Evolutionary conservation across 92 coral and sea anemone genomes (phyloP), one percentile per base, ranked within the genome.

Genomic region (Paramuricea clavata): DNA sequence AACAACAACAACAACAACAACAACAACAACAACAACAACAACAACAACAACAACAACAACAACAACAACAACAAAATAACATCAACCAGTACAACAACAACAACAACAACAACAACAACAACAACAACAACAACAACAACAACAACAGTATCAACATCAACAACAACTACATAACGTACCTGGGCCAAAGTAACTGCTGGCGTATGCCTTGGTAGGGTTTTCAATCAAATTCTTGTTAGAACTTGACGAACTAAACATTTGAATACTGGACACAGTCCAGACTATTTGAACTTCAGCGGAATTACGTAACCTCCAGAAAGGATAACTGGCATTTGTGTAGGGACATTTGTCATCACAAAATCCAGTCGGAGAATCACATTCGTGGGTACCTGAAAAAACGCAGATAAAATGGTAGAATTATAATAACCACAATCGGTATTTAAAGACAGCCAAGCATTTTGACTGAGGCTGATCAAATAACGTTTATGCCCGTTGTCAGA

Each of bases 121-220:
- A 56, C 1, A 3, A 6, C 21, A 17, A 56, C 44, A 39, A 4
- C 44, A 39, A 39, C 44, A 39, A 39, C 44, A 39, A 17, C 26
- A 2, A 4, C 7, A 25, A 56, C 26, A 56, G 15, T 1, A 3
- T 23, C 21, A 17, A 56, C 44, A 39, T 10, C 44, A 39, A 39
- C 44, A 39, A 39, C 44, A 39, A 19, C 65, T 57, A 57, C n/a
- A 19, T 28, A 31, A 22, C 92, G 88, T 82, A 96, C 99, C 99
- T 77, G 98, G 99, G 5, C 99, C 99, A 74, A 94, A 96, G 87
- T 93, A 96, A 42, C 99, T 96, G 89, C 99, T 96, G 31, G 95
- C 97, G 75, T 96, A 96, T 0, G 87, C 99, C 54, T 81, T 90
- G 27, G 86, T 82, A 15, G 99, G 99, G 4, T 91, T 87, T 25